These are phyloP conservation scores for Agapornis roseicollis DNA, from an alignment of 2,113 vertebrate species.

Conservation along the genomic window DNA sequence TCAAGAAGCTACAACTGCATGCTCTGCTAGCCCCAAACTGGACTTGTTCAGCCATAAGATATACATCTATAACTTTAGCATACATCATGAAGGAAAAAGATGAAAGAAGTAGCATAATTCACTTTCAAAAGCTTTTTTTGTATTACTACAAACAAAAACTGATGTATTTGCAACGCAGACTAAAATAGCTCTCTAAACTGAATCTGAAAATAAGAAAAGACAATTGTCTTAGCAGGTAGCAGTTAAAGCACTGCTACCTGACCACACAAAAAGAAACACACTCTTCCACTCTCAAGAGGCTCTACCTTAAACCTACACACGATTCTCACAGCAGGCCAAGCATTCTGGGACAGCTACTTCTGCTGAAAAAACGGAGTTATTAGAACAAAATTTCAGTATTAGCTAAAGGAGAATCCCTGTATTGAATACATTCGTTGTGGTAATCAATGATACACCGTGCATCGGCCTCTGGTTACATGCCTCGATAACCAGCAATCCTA, in stretches of 20 bases:
- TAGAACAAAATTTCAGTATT: neutral
- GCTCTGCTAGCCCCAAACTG: neutral
- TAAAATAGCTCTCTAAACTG: neutral
- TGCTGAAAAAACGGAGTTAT: rapidly evolving
- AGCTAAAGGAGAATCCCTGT: neutral
- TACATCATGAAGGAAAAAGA: neutral
- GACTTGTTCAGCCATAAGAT: neutral
- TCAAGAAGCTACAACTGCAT: neutral
- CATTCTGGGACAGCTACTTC: neutral
- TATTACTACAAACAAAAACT: neutral
- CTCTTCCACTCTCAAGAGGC: neutral
- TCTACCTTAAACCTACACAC: neutral
- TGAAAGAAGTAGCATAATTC: neutral
- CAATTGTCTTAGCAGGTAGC: neutral
- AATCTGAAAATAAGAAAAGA: neutral
- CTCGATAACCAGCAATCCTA: rapidly evolving
- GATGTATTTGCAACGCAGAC: rapidly evolving
- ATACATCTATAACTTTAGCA: rapidly evolving
- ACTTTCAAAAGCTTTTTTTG: neutral
- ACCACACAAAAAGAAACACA: neutral
- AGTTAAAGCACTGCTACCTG: neutral
- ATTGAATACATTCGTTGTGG: rapidly evolving
- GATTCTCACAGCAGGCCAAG: neutral
- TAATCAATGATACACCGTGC: rapidly evolving
- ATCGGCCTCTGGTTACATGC: rapidly evolving